Base-by-base conservation (phyloP, 1,140 invertebrate genomes). In the Leucophenga varia region DNA sequence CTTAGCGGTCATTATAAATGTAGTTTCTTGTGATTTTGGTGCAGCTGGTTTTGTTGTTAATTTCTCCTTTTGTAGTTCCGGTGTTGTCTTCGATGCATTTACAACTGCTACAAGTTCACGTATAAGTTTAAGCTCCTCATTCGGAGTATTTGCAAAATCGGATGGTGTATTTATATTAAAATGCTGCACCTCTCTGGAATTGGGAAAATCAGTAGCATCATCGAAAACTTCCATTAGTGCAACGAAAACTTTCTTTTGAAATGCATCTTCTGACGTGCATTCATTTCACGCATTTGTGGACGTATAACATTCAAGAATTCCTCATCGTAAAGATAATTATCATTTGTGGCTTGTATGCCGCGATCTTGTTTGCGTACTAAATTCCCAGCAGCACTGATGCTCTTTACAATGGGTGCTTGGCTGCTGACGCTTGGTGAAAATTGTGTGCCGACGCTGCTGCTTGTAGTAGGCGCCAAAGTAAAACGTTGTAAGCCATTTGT, bases 171-270 rank as follows among this genome's bases (percentile, higher is more conserved):
- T 67, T 1, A 67, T 68, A 13, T 68, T 67, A 5, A 67, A 68
- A 6, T 67, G 63, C 39, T 67, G 63, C n/a, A 51, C 34, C 2
- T 67, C 59, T 0, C 59, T 56, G n/a, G 43, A 43, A 7, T 10
- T 22, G 0, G 63, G 63, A 13, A 70, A 70, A 20, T 65, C 61
- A 12, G 52, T 61, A 36, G 50, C 59, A 43, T 63, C 67, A 3
- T 70, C 67, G n/a, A 70, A 70, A 3, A 58, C 70, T 43, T 70
- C 67, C 59, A 67, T 71, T 0, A 70, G 14, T 0, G 65, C 39
- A 7, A 60, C 30, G 3, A 63, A 58, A 0, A 70, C 50, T 37
- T 70, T 70, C 18, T 55, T 39, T 70, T 70, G 38, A 70, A 70
- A 10, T 45, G 49, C 37, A 70, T 20, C 37, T 70, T 70, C 41